Conservation (phyloP, 2,888 invertebrate genomes). For the Platerodrilus igneus region DNA sequence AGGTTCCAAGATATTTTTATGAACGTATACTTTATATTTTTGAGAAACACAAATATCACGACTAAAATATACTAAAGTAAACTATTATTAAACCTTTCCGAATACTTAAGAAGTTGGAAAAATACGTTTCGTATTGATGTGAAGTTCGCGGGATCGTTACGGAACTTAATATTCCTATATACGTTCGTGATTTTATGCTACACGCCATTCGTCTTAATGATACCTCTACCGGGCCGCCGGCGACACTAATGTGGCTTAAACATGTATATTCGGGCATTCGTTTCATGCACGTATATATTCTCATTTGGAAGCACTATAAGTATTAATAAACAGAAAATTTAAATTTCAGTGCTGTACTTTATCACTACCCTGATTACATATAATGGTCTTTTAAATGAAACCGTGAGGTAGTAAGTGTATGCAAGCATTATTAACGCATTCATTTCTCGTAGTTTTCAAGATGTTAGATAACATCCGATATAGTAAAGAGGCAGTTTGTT, state of each 20-base stretch:
- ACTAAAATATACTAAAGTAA: slow-evolving; percentile 7
- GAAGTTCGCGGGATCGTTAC: slow-evolving; percentile 31
- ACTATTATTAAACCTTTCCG: slow-evolving; percentile 14
- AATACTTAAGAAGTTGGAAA: slow-evolving; percentile 16
- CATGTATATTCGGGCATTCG: slow-evolving; percentile 37
- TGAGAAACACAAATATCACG: too few species aligned
- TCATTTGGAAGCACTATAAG: slow-evolving; percentile 21
- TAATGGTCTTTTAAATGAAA: slow-evolving; percentile 18
- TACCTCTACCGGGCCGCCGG: slow-evolving; percentile 40
- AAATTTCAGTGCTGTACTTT: slow-evolving; percentile 16
- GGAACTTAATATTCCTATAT: slow-evolving; percentile 32
- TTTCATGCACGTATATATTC: slow-evolving; percentile 21
- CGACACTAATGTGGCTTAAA: slow-evolving; percentile 44
- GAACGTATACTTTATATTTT: too few species aligned
- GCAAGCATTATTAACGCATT: too few species aligned
- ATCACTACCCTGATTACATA: slow-evolving; percentile 16
- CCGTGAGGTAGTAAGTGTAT: too few species aligned
- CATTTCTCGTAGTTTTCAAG: too few species aligned
- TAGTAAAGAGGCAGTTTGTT: too few species aligned
- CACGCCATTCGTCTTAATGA: slow-evolving; percentile 47
- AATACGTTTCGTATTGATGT: slow-evolving; percentile 27
- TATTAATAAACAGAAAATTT: slow-evolving; percentile 22
- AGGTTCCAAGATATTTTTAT: slow-evolving; percentile 25
- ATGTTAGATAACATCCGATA: too few species aligned
- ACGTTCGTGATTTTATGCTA: slow-evolving; percentile 43